Conservation (phyloP, 2,888 invertebrate genomes). For the Rhogogaster chlorosoma region DNA sequence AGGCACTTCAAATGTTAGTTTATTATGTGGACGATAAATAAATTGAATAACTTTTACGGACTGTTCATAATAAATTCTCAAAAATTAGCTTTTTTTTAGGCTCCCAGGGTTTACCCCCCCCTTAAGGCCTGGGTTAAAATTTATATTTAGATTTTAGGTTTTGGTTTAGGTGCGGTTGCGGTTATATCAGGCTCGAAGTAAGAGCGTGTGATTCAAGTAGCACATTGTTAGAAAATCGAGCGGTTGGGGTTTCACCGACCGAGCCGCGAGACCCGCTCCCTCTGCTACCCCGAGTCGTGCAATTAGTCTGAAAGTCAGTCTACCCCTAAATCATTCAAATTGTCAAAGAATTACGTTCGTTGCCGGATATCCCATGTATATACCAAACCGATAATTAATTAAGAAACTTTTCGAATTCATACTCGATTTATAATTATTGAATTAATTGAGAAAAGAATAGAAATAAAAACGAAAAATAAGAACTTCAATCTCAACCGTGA, state of each 20-base stretch:
- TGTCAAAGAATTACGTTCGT: not conserved
- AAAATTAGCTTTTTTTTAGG: too few species aligned
- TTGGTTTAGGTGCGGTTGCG: slow-evolving; percentile 41
- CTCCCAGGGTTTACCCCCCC: too few species aligned
- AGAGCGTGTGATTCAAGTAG: slow-evolving; percentile 55
- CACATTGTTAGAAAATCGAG: slow-evolving; percentile 60
- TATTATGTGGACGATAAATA: too few species aligned
- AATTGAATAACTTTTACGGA: too few species aligned
- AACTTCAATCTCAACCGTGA: not conserved
- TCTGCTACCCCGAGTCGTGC: slow-evolving; percentile 56
- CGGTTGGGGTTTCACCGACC: slow-evolving; percentile 76
- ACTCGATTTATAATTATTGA: not conserved
- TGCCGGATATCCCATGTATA: not conserved
- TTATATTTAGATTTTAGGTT: not conserved
- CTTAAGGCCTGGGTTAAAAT: not conserved
- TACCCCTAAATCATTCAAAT: not conserved
- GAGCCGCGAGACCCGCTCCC: slow-evolving; percentile 74
- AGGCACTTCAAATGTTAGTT: too few species aligned
- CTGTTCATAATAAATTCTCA: too few species aligned
- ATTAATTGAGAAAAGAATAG: not conserved
- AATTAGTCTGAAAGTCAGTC: not conserved
- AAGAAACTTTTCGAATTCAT: not conserved
- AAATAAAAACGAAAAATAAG: not conserved
- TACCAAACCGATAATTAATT: not conserved
- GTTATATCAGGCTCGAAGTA: slow-evolving; percentile 51